Evolutionary conservation across 2,113 vertebrate genomes (phyloP).

Genomic region (Buteo buteo): DNA sequence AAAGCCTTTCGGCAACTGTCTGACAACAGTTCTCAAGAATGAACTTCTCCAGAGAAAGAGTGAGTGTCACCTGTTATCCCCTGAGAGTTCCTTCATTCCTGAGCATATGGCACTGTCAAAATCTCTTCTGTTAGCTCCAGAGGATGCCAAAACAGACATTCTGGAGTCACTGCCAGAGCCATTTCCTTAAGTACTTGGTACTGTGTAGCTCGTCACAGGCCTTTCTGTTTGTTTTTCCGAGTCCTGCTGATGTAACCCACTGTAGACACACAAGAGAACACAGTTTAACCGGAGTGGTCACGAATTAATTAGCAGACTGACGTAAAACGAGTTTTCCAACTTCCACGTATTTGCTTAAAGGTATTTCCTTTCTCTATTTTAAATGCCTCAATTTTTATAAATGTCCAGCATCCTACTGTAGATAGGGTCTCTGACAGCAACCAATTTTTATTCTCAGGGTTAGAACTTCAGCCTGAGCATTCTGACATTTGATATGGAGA

Average conservation of each 20-base stretch:
- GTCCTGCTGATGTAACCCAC: neutral
- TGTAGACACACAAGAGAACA: neutral
- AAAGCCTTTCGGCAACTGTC: neutral
- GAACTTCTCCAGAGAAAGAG: neutral
- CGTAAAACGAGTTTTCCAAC: neutral
- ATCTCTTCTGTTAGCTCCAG: neutral
- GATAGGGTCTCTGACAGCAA: neutral
- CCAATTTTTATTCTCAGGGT: neutral
- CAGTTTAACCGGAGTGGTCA: accelerated
- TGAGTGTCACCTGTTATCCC: neutral
- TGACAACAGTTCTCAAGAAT: neutral
- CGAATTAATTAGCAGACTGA: neutral
- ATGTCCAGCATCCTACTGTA: neutral
- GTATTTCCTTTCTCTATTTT: neutral
- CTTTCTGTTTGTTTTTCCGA: neutral
- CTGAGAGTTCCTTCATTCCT: neutral
- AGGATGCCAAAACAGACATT: neutral
- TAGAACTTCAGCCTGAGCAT: neutral
- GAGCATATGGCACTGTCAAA: neutral
- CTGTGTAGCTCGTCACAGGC: neutral
- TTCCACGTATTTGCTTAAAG: neutral
- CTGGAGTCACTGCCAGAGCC: neutral
- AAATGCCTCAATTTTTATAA: neutral
- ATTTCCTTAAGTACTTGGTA: neutral
- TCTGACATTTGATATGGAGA: neutral